These are phyloP conservation scores for Bruchidius siliquastri DNA, from an alignment of 2,888 invertebrate species.

Conservation along the genomic window DNA sequence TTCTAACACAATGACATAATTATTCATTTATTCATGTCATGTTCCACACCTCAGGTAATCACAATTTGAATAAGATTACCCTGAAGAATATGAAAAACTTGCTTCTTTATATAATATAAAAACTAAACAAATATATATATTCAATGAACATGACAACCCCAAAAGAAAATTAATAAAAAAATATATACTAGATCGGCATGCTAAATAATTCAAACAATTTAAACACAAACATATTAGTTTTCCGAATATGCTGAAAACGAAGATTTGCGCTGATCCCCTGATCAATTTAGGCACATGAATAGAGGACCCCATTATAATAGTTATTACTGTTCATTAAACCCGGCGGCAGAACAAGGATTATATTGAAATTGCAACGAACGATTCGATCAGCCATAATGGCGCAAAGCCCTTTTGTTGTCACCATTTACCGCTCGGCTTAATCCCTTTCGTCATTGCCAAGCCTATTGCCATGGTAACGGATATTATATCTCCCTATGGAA, in stretches of 20 bases:
- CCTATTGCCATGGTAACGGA: background rate
- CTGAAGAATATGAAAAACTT: too few relatives aligned
- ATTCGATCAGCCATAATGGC: background rate
- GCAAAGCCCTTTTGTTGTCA: background rate
- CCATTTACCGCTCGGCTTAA: background rate
- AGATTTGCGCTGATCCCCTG: background rate
- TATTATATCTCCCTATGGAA: background rate
- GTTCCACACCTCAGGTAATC: background rate
- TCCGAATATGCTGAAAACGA: background rate
- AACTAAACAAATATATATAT: too few relatives aligned
- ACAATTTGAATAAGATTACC: too few relatives aligned
- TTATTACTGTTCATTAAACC: background rate
- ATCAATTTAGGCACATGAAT: background rate
- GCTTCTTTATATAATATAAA: too few relatives aligned
- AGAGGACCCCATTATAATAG: background rate
- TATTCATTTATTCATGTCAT: too few relatives aligned
- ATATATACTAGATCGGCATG: background rate
- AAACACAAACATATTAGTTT: background rate
- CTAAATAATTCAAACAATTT: background rate
- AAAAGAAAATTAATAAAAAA: too few relatives aligned
- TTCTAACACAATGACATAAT: background rate
- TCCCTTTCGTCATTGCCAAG: background rate
- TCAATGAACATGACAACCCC: too few relatives aligned
- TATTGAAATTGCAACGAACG: background rate
- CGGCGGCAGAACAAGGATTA: background rate